Conservation (phyloP, 2,888 invertebrate genomes). For the Leucozona laternaria region DNA sequence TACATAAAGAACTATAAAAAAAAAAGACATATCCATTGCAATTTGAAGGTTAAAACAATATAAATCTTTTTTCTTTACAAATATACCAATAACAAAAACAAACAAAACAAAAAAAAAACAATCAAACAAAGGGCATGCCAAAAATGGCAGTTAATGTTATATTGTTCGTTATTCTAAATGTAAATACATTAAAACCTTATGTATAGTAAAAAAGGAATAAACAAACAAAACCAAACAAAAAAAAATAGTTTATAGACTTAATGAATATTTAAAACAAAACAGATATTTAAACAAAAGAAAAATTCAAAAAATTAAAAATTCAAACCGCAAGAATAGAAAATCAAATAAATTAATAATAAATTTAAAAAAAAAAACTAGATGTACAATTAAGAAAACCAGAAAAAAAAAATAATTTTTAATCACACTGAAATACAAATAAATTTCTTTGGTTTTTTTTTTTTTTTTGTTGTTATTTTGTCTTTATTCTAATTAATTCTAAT, state of each 20-base stretch:
- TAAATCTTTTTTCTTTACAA: constrained; percentile 59
- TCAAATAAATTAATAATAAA: constrained; percentile 67
- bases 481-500: background rate
- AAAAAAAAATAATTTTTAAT: constrained; percentile 50
- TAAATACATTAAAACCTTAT: constrained; percentile 74
- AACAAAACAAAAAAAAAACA: constrained; percentile 30
- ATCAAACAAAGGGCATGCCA: constrained; percentile 51
- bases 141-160: constrained; percentile 75
- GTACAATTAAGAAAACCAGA: constrained; percentile 67
- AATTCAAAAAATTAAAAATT: constrained; percentile 37
- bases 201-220: constrained; percentile 45
- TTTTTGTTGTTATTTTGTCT: constrained; percentile 4
- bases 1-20: constrained; percentile 56
- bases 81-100: constrained; percentile 59
- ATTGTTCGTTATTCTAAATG: constrained; percentile 81
- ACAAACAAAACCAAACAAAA: constrained; percentile 23
- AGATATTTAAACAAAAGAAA: constrained; percentile 49
- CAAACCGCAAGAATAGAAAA: constrained; percentile 66
- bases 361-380: constrained; percentile 64
- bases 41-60: constrained; percentile 65
- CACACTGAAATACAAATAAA: constrained; percentile 58
- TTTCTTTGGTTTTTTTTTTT: background rate
- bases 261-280: constrained; percentile 54
- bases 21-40: constrained; percentile 75
- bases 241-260: constrained; percentile 70